Conservation (phyloP, 1,140 invertebrate species). For the Leguminivora glycinivorella region DNA sequence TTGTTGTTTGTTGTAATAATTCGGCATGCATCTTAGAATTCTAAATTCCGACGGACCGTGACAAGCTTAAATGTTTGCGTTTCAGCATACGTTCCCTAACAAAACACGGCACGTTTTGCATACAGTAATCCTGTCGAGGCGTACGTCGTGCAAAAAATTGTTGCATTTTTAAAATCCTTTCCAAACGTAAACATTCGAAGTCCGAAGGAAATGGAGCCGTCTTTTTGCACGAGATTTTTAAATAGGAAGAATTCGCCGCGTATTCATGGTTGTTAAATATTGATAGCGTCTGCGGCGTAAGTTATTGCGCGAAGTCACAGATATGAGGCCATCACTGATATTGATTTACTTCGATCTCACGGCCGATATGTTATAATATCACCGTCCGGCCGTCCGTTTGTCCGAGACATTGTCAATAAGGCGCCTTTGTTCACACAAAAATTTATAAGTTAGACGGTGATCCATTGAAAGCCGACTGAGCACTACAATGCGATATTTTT, state of each 20-base stretch:
- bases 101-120: conserved; percentile 57
- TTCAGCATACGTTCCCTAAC: conserved; percentile 32
- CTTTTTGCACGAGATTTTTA: conserved; percentile 45
- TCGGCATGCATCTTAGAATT: not conserved
- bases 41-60: not conserved
- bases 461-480: conserved; percentile 62
- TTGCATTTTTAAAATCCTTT: conserved; percentile 75
- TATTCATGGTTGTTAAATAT: conserved; percentile 48
- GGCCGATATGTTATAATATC: conserved; percentile 73
- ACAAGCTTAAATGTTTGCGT: conserved; percentile 36
- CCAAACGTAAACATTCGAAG: conserved; percentile 73
- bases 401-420: conserved; percentile 69
- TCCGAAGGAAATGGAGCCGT: conserved; percentile 68
- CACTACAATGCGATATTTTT: conserved; percentile 71
- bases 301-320: conserved; percentile 39
- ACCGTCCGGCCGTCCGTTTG: conserved; percentile 57
- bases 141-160: conserved; percentile 63
- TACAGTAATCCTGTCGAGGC: conserved; percentile 58
- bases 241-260: conserved; percentile 14
- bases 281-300: conserved; percentile 43
- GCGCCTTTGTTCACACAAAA: conserved; percentile 76
- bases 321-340: conserved; percentile 62
- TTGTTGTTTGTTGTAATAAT: conserved; percentile 5
- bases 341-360: conserved; percentile 70
- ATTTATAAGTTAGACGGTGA: conserved; percentile 74